Percentiles rank a stretch among this genome's conserved stretches.
Evolutionary conservation across 2,113 vertebrate genomes (phyloP).

Genomic region (Uria lomvia): DNA sequence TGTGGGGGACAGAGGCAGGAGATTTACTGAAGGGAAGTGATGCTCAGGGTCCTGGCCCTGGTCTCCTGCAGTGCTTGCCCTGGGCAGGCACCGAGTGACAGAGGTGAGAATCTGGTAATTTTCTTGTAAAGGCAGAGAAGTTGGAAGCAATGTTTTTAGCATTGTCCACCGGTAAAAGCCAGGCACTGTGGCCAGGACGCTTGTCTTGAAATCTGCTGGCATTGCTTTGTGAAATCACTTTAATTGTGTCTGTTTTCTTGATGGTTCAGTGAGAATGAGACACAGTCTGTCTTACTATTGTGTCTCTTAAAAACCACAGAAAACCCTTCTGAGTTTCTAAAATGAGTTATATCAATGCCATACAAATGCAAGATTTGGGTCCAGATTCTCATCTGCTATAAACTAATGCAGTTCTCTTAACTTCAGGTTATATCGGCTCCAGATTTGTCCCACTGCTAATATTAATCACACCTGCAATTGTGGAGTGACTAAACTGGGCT

Average conservation of each 20-base stretch:
- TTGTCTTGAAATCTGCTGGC: not conserved
- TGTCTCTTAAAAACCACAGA: slow-evolving; percentile 20
- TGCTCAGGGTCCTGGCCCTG: not conserved
- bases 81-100: not conserved
- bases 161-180: not conserved
- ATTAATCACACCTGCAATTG: not conserved
- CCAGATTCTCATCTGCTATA: not conserved
- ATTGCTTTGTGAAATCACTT: not conserved
- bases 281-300: not conserved
- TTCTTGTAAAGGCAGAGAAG: not conserved
- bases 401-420: not conserved
- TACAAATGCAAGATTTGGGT: not conserved
- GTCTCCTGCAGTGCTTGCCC: not conserved
- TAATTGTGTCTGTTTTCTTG: not conserved
- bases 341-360: not conserved
- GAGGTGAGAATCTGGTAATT: not conserved
- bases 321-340: not conserved
- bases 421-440: not conserved
- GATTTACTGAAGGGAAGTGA: not conserved
- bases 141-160: not conserved
- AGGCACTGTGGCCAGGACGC: not conserved
- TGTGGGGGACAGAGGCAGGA: not conserved
- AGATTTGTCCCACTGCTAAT: not conserved
- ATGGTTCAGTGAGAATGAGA: not conserved
- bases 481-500: not conserved